Conservation (phyloP, 2,797 vertebrate species). For the Periophthalmus magnuspinnatus region DNA sequence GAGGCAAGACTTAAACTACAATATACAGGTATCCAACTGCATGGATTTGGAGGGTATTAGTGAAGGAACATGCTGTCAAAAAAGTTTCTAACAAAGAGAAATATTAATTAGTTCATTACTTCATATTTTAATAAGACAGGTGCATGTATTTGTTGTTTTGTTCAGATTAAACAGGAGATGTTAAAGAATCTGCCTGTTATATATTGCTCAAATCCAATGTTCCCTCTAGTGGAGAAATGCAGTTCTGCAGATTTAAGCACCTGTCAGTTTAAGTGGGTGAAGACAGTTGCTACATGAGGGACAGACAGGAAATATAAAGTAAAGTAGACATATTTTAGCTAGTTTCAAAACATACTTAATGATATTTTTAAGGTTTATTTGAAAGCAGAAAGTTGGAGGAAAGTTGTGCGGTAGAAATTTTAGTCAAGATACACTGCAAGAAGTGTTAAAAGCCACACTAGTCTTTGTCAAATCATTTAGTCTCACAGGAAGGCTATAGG, state of each 20-base stretch:
- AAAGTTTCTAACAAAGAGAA: conserved; percentile 26
- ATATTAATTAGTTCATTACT: neutral
- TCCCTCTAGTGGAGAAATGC: conserved; percentile 61
- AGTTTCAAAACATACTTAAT: too few species aligned
- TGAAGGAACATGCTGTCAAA: conserved; percentile 23
- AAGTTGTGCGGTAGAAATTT: too few species aligned
- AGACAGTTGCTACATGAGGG: too few species aligned
- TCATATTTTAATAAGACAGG: neutral
- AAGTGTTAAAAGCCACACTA: too few species aligned
- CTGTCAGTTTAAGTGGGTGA: neutral
- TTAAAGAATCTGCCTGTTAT: neutral
- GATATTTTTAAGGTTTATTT: too few species aligned
- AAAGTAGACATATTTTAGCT: too few species aligned
- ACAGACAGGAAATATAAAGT: neutral
- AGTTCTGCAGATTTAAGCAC: conserved; percentile 26
- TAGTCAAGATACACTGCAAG: too few species aligned
- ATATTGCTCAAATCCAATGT: conserved; percentile 31
- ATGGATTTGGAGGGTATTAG: conserved; percentile 30
- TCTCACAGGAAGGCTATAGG: too few species aligned
- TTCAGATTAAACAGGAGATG: conserved; percentile 7
- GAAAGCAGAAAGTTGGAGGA: too few species aligned
- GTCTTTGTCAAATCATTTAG: too few species aligned
- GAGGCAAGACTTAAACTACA: conserved; percentile 49
- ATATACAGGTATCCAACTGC: conserved; percentile 29
- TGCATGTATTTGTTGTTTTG: neutral